Conservation (phyloP, 1,140 invertebrate species). For the Plutomurus gul region DNA sequence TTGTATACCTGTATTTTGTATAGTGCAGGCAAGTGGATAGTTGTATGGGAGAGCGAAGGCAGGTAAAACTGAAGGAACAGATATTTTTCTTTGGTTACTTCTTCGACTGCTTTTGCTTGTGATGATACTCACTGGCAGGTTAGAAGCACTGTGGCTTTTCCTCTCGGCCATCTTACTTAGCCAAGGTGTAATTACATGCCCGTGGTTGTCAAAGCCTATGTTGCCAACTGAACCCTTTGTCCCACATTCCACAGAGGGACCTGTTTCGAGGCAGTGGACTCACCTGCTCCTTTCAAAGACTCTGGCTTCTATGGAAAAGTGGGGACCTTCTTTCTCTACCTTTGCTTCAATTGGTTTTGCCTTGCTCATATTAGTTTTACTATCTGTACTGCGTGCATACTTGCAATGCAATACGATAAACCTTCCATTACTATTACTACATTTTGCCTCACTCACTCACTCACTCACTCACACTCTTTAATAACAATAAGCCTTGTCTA, state of each 20-base stretch:
- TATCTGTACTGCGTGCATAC: not conserved
- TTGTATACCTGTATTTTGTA: no score
- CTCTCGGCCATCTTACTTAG: conserved; percentile 31
- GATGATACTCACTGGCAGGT: no score
- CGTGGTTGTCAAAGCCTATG: conserved; percentile 34
- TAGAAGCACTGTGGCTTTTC: conserved; percentile 22
- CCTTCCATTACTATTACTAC: not conserved
- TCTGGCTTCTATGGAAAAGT: conserved; percentile 18
- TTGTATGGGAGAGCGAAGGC: no score
- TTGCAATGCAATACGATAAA: not conserved
- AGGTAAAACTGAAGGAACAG: no score
- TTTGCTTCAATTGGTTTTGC: not conserved
- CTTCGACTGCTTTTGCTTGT: no score
- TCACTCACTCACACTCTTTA: no score
- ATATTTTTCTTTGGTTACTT: no score
- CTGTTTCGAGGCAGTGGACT: not conserved
- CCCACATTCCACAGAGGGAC: conserved; percentile 59
- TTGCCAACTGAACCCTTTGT: conserved; percentile 30
- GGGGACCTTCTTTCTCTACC: conserved; percentile 17
- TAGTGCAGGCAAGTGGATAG: no score
- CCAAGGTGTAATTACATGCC: conserved; percentile 34
- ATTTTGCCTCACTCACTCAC: not conserved
- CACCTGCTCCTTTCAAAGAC: not conserved
- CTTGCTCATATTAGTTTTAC: not conserved
- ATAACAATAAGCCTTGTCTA: no score